Conservation (phyloP, 2,888 invertebrate species). For the Caenorhabditis imperialis region DNA sequence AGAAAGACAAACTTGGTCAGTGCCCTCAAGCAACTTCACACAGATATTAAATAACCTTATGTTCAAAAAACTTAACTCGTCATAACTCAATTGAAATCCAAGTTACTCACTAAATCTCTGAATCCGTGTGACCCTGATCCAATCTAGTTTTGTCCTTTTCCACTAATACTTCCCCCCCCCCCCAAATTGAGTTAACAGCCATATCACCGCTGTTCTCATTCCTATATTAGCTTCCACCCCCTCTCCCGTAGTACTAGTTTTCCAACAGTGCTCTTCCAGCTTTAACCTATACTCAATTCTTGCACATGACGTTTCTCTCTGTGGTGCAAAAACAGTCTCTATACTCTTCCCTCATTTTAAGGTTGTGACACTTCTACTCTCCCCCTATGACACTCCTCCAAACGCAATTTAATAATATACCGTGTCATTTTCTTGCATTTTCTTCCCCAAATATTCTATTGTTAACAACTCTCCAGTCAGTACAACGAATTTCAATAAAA, state of each 20-base stretch:
- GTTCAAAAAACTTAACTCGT: neutral
- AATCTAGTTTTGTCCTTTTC: conserved; percentile 47
- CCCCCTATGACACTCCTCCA: conserved; percentile 1
- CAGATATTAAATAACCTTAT: conserved; percentile 30
- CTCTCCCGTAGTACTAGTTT: conserved; percentile 13
- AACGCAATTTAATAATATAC: neutral
- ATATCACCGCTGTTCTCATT: conserved; percentile 15
- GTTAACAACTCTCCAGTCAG: neutral
- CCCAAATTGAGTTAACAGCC: neutral
- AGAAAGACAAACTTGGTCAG: conserved; percentile 63
- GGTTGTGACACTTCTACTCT: conserved; percentile 28
- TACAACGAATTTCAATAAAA: too few species aligned
- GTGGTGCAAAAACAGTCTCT: conserved; percentile 12
- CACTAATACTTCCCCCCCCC: neutral
- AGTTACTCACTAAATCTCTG: conserved; percentile 27
- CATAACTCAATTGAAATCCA: neutral
- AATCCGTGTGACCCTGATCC: conserved; percentile 55
- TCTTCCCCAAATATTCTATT: conserved; percentile 9
- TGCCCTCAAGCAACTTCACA: conserved; percentile 53
- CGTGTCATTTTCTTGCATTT: conserved; percentile 22
- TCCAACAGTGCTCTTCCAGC: conserved; percentile 41
- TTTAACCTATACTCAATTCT: conserved; percentile 20
- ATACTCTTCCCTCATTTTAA: conserved; percentile 24
- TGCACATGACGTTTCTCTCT: conserved; percentile 33
- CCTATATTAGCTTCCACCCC: conserved; percentile 7